These are phyloP conservation scores for Anoura caudifer DNA, from an alignment of 2,113 vertebrate species.

Conservation along the genomic window DNA sequence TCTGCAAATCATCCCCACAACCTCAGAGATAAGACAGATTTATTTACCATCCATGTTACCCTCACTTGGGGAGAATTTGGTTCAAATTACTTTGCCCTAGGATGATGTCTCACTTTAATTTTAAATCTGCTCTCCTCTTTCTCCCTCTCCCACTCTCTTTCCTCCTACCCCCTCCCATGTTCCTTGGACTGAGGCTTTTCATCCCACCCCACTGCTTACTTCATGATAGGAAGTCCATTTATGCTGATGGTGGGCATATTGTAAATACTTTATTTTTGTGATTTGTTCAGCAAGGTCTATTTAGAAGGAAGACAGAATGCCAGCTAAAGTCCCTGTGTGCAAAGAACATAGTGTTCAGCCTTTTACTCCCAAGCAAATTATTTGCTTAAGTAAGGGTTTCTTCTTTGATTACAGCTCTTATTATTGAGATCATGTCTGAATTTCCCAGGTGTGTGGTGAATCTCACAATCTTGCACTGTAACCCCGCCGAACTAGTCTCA, in stretches of 20 bases:
- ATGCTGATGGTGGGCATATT: background rate
- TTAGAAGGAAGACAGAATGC: slow-evolving; percentile 16
- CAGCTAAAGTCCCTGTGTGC: background rate
- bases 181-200: background rate
- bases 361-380: slow-evolving; percentile 66
- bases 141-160: background rate
- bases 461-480: slow-evolving; percentile 27
- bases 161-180: background rate
- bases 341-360: slow-evolving; percentile 46
- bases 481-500: background rate
- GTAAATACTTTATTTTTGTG: slow-evolving; percentile 55
- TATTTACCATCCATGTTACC: slow-evolving; percentile 57
- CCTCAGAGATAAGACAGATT: slow-evolving; percentile 70
- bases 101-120: slow-evolving; percentile 31
- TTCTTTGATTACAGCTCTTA: slow-evolving; percentile 72
- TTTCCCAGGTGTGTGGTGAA: slow-evolving; percentile 71
- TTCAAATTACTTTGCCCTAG: slow-evolving; percentile 72
- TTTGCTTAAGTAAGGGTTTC: slow-evolving; percentile 72
- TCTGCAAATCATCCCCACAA: slow-evolving; percentile 69
- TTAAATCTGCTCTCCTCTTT: background rate
- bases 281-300: background rate
- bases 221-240: slow-evolving; percentile 38
- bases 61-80: slow-evolving; percentile 51
- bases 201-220: background rate
- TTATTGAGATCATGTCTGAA: slow-evolving; percentile 67